phyloP scores from a whole-genome alignment of 2,797 vertebrate genomes.

The Megaceryle alcyon region DNA sequence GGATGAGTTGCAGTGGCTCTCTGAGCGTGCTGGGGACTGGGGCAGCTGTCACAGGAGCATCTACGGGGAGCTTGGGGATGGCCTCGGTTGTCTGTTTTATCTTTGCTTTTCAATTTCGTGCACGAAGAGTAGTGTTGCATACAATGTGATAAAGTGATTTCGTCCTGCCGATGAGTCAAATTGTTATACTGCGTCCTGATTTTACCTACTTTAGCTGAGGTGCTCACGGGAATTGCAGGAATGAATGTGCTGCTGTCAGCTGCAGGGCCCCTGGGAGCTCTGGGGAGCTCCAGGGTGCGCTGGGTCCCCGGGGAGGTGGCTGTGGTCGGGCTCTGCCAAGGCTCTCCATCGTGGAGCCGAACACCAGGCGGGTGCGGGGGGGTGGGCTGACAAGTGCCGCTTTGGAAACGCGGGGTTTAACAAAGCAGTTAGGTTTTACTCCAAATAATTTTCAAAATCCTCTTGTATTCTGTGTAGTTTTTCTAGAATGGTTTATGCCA shows the following conservation, averaged over 20 bases:
- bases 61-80: not conserved
- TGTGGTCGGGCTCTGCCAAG: not conserved
- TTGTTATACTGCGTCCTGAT: not conserved
- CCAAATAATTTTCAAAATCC: not conserved
- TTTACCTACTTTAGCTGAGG: not conserved
- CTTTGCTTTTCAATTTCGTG: not conserved
- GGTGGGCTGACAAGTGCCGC: not conserved
- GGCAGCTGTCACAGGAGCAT: not conserved
- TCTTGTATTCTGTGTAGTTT: not conserved
- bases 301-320: not conserved
- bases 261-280: too few species aligned
- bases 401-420: not conserved
- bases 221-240: not conserved
- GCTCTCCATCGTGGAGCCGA: not conserved
- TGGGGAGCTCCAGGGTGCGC: not conserved
- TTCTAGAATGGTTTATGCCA: not conserved
- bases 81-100: not conserved
- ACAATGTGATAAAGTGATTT: rapidly evolving
- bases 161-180: not conserved
- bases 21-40: not conserved
- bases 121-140: rapidly evolving
- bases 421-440: not conserved
- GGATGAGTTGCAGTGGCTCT: not conserved
- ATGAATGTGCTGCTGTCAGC: not conserved
- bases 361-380: not conserved